Base-by-base conservation (phyloP, 1,140 invertebrate genomes). In the Drosophila eugracilis region DNA sequence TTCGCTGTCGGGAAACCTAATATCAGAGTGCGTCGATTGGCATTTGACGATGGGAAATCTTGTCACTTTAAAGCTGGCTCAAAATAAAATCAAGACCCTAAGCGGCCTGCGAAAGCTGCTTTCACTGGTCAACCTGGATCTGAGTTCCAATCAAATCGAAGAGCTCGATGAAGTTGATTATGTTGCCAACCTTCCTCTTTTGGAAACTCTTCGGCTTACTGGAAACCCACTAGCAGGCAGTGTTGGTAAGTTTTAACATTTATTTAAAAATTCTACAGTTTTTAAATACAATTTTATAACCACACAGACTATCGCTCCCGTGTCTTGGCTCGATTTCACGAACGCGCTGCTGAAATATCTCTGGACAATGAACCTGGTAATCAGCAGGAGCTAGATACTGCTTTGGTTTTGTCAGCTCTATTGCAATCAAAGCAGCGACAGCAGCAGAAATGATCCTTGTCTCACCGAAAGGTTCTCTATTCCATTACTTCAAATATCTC, bases 341-440 rank as follows among this genome's bases (percentile, higher is more conserved):
- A 94, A 36, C 93, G 96, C 44, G 96, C 96, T 60, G 91, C 93
- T 30, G 95, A 97, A 72, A 94, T 98, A 37, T 96, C 94, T 90
- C 91, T 99, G 42, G 98, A 99, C 86, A 97, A 97, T 90, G 95
- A 97, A 80, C 96, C 95, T 74, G 94, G 97, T 0, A 95, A 95
- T 22, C 95, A 97, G 88, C 96, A 96, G 77, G 98, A 99, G 92
- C 91, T 98, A 41, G 97, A 99, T 86, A 98, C 96, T 10, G 97
- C 98, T 1, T 95, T 97, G 32, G 95, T 99, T 10, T 92, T 98
- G 41, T 96, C 97, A 90, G 97, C 97, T 1, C 92, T 99, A 49
- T 94, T 95, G 79, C 95, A 77, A 36, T 91, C 91, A 1, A 89
- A 90, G 44, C 74, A 86, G 28, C 60, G 78, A 4, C 60, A 69